phyloP scores from a whole-genome alignment of 2,888 invertebrate species.

The Nomada goodeniana region DNA sequence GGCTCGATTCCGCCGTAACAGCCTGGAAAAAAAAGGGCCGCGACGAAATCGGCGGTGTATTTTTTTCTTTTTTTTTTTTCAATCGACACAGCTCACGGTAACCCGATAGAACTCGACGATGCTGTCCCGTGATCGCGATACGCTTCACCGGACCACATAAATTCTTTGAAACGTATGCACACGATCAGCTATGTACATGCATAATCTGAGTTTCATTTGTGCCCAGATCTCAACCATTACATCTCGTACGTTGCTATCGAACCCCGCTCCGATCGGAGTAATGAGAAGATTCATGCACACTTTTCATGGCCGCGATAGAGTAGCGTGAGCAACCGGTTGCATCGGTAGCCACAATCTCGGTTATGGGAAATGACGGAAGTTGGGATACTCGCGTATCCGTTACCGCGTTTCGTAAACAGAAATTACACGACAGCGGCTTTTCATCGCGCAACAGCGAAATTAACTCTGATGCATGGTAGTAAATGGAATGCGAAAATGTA shows the following conservation, averaged over 20 bases:
- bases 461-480: not conserved
- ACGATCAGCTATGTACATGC: not conserved
- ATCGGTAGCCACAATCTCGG: constrained; percentile 46
- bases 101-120: not conserved
- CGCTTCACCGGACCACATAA: not conserved
- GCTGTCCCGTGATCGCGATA: not conserved
- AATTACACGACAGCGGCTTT: constrained; percentile 43
- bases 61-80: not conserved
- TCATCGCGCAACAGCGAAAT: not conserved
- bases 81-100: not conserved
- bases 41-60: not conserved
- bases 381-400: constrained; percentile 40
- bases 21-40: not conserved
- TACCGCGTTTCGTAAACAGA: constrained; percentile 37
- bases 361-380: constrained; percentile 46
- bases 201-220: not conserved
- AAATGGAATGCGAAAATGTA: not conserved
- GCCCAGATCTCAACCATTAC: not conserved
- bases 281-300: constrained; percentile 13
- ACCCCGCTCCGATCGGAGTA: not conserved
- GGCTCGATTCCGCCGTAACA: not conserved
- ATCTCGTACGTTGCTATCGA: not conserved
- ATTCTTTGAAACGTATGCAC: not conserved
- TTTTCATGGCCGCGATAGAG: not conserved
- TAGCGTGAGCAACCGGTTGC: constrained; percentile 54